Evolutionary conservation across 2,888 invertebrate species (phyloP), one percentile per base, ranked within the genome.

Genomic region (Lasioglossum leucozonium): DNA sequence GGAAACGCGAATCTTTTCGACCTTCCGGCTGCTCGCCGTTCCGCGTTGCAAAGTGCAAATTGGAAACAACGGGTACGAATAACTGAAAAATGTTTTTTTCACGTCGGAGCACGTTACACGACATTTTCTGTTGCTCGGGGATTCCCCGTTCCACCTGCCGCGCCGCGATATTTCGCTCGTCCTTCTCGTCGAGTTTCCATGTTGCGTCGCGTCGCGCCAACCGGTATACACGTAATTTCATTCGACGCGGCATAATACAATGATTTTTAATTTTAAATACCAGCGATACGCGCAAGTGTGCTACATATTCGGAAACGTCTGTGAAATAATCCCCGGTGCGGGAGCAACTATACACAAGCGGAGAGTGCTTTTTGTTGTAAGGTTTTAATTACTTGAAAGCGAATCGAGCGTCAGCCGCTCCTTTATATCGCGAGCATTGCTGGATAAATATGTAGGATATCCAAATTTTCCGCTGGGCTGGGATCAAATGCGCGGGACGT

Each of bases 1-100:
- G 76, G 37, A 58, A 44, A 55, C 82, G 69, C 81, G 82, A 80
- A 90, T 90, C 22, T 86, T 88, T 82, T 84, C 77, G 78, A 73
- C 47, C 67, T 62, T 18, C 8, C 77, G 26, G 77, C 13, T 10
- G 18, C n/a, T 47, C 22, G 58, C 8, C 30, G 30, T 47, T 47
- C 16, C 5, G 42, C 4, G n/a, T 16, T n/a, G 4, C 69, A 8
- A 13, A 69, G 4, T 69, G 37, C 37, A 69, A 40, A 65, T n/a
- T 65, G 30, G 65, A 34, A 65, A 65, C 34, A 34, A 65, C 18
- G 16, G 65, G 34, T 65, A 65, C 18, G 65, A 65, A 65, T 65
- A 22, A 65, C 18, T 34, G 34, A 18, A 34, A 34, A 34, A 65
- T 34, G 22, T 34, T 34, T 18, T n/a, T 30, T 58, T 58, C 10